Evolutionary conservation across 2,888 invertebrate species (phyloP).

Genomic region (Thereva nobilitata): DNA sequence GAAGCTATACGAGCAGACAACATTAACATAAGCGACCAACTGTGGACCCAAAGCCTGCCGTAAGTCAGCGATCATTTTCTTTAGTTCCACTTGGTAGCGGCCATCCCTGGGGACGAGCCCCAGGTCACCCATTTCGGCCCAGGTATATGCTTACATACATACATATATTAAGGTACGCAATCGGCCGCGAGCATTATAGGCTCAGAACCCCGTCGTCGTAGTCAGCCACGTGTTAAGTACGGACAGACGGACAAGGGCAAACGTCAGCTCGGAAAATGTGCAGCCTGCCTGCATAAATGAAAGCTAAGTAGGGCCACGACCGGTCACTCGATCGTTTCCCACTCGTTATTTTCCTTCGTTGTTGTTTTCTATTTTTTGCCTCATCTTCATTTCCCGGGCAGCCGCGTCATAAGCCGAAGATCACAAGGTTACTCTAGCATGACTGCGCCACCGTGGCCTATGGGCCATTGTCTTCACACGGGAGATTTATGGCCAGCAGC

Average conservation of each 20-base stretch:
- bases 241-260: conserved; percentile 4
- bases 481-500: conserved; percentile 12
- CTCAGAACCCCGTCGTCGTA: no score
- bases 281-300: conserved; percentile 22
- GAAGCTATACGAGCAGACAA: not conserved
- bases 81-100: conserved; percentile 21
- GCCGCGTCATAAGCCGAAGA: no score
- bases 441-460: conserved; percentile 1
- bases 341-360: not conserved
- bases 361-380: conserved; percentile 11
- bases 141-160: no score
- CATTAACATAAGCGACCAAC: conserved; percentile 17
- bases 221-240: conserved; percentile 21
- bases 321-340: conserved; percentile 17
- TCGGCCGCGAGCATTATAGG: no score
- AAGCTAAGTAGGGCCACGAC: conserved; percentile 29
- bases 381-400: no score
- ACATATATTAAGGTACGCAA: no score
- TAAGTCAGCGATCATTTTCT: not conserved
- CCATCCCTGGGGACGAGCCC: no score
- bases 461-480: conserved; percentile 10
- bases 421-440: conserved; percentile 21
- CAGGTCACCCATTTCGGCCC: no score
- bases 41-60: not conserved
- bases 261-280: conserved; percentile 4